These are phyloP conservation scores for Sebastiscus albofasciatus DNA, from an alignment of 2,797 vertebrate species.

Conservation along the genomic window DNA sequence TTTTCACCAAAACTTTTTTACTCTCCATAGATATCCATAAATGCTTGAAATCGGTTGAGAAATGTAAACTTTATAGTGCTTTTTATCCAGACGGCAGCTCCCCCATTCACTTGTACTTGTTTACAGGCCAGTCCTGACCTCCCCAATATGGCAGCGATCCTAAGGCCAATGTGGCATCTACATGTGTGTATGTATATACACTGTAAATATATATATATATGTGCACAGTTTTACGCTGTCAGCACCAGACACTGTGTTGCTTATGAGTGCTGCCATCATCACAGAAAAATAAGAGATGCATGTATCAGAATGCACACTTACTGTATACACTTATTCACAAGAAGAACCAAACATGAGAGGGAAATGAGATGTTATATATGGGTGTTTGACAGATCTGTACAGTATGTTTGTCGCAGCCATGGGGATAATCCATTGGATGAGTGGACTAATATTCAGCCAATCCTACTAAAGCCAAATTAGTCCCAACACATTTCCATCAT, in stretches of 20 bases:
- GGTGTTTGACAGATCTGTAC: slow-evolving; percentile 52
- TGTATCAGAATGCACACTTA: neutral
- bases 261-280: slow-evolving; percentile 28
- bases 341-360: slow-evolving; percentile 22
- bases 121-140: no score
- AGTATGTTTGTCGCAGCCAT: slow-evolving; percentile 54
- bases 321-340: neutral
- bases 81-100: neutral
- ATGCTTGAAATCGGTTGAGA: no score
- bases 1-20: no score
- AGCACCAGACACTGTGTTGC: slow-evolving; percentile 21
- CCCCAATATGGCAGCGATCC: no score
- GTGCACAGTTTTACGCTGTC: slow-evolving; percentile 41
- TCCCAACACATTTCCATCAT: slow-evolving; percentile 79
- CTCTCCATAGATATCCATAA: no score
- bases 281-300: slow-evolving; percentile 2
- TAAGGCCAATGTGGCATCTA: no score
- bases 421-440: slow-evolving; percentile 76
- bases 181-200: no score
- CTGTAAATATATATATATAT: no score
- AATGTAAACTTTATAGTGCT: neutral
- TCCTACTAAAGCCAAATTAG: slow-evolving; percentile 82
- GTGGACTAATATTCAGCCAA: slow-evolving; percentile 80
- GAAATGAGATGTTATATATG: slow-evolving; percentile 13
- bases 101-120: no score